phyloP scores from a whole-genome alignment of 2,797 vertebrate species.

The Dallia pectoralis region DNA sequence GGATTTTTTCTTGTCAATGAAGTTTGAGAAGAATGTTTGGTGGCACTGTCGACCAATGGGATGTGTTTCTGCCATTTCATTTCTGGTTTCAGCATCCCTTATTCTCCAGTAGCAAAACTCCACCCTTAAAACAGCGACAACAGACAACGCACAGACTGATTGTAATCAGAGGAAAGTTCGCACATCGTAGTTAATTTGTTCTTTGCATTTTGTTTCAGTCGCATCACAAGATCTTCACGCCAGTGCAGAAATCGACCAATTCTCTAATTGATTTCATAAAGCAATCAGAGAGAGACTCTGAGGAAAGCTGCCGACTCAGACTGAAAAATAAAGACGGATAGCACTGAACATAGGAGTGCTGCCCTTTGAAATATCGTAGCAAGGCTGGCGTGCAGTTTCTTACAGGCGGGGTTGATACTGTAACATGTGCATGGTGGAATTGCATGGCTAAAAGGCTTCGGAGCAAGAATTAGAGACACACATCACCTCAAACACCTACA shows the following conservation, averaged over 20 bases:
- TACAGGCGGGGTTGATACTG: constrained; percentile 3
- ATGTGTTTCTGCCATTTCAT: too few species aligned
- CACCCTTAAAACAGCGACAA: neutral
- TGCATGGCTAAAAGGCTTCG: constrained; percentile 22
- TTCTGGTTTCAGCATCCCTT: too few species aligned
- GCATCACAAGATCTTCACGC: neutral
- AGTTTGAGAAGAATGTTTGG: too few species aligned
- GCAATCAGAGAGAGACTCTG: neutral
- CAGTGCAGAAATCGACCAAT: neutral
- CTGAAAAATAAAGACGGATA: constrained; percentile 5
- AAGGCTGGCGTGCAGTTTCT: neutral
- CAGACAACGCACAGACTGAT: neutral
- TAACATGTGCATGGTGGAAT: constrained; percentile 7
- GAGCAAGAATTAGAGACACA: constrained; percentile 39
- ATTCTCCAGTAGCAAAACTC: neutral
- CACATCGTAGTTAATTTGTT: neutral
- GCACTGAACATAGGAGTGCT: neutral
- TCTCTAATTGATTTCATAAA: neutral
- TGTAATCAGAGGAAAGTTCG: neutral
- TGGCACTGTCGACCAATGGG: too few species aligned
- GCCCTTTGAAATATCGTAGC: neutral
- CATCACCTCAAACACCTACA: constrained; percentile 26
- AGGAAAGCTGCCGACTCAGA: neutral
- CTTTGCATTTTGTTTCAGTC: neutral
- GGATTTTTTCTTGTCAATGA: too few species aligned